Conservation (phyloP, 2,113 vertebrate species). For the Arvicanthis niloticus region DNA sequence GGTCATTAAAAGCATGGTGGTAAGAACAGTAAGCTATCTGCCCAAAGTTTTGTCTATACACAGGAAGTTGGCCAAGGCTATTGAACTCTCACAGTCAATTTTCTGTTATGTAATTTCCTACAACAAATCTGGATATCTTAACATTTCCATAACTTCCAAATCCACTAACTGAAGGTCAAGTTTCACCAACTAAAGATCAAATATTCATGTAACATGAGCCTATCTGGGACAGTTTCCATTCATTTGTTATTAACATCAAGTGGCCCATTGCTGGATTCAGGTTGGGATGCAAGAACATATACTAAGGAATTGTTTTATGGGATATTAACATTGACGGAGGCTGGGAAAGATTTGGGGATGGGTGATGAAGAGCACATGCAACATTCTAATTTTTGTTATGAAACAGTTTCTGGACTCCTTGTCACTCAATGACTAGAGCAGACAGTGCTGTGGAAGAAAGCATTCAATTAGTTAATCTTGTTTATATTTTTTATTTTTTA, state of each 20-base stretch:
- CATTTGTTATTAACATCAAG: not conserved
- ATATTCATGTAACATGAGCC: not conserved
- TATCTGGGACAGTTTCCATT: not conserved
- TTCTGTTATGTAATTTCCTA: not conserved
- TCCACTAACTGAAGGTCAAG: not conserved
- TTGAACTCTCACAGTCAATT: too few relatives aligned
- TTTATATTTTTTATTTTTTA: not conserved
- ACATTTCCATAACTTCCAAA: not conserved
- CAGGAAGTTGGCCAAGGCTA: not conserved
- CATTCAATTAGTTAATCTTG: too few relatives aligned
- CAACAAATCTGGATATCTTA: not conserved
- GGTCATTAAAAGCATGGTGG: not conserved
- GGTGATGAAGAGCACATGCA: not conserved
- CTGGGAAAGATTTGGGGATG: not conserved
- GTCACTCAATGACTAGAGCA: not conserved
- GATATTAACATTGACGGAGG: not conserved
- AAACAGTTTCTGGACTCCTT: not conserved
- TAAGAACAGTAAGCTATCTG: not conserved
- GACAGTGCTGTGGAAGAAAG: not conserved
- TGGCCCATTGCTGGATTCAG: not conserved
- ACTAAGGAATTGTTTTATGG: not conserved
- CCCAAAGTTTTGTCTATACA: not conserved
- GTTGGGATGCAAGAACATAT: not conserved
- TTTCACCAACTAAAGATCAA: not conserved
- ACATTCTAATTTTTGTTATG: not conserved